Percentiles rank a stretch among this genome's conserved stretches.
Evolutionary conservation across 2,113 vertebrate genomes (phyloP).

Genomic region (Oceanites oceanicus): DNA sequence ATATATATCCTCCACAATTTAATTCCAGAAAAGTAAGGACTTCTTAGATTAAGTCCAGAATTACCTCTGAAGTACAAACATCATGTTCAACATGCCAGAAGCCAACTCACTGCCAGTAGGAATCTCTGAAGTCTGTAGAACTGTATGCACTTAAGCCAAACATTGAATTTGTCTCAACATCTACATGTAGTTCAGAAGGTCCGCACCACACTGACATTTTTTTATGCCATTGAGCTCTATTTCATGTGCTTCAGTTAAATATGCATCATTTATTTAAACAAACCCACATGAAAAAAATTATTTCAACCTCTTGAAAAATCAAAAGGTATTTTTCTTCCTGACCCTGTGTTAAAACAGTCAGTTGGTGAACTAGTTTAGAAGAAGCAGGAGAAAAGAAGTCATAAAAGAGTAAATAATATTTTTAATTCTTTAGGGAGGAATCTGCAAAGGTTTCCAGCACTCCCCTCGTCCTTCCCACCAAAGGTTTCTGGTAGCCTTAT

Average conservation of each 20-base stretch:
- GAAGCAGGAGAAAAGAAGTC: background rate
- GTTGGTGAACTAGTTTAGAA: background rate
- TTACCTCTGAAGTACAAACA: background rate
- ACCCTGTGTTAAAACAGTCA: background rate
- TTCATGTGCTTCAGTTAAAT: background rate
- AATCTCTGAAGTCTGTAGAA: background rate
- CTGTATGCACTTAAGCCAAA: background rate
- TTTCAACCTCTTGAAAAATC: background rate
- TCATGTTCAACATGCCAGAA: background rate
- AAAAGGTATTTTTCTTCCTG: background rate
- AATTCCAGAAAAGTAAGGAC: background rate
- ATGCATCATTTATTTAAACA: background rate
- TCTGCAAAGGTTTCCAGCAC: background rate
- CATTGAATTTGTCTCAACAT: background rate
- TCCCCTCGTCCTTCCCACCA: background rate
- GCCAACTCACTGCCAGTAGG: fast-evolving
- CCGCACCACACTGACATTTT: background rate
- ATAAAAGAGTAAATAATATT: background rate
- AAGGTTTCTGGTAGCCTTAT: background rate
- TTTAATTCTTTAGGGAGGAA: background rate
- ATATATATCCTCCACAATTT: background rate
- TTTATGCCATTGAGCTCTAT: background rate
- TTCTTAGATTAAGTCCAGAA: background rate
- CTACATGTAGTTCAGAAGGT: background rate
- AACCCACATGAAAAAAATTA: background rate